These are phyloP conservation scores for Drosophila borborema DNA, from an alignment of 2,888 invertebrate species.

Conservation along the genomic window DNA sequence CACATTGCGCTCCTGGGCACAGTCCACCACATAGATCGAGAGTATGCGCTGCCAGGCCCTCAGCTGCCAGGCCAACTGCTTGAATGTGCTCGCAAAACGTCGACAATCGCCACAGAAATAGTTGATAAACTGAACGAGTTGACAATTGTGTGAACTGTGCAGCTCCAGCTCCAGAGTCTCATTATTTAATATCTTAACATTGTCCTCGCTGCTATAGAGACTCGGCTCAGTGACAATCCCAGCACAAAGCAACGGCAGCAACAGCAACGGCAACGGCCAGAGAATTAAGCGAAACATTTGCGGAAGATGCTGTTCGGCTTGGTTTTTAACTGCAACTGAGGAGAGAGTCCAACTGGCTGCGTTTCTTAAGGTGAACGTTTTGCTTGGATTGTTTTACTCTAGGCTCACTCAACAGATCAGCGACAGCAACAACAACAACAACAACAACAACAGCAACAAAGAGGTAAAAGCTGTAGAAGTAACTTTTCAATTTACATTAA, in stretches of 20 bases:
- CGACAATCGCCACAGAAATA: conserved; percentile 98
- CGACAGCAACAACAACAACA: background rate
- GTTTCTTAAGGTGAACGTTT: conserved; percentile 67
- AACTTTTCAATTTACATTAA: conserved; percentile 19
- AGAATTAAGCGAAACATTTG: conserved; percentile 42
- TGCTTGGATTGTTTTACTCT: conserved; percentile 33
- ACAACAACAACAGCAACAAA: conserved; percentile 1
- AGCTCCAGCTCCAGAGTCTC: conserved; percentile 28
- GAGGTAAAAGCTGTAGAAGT: conserved; percentile 7
- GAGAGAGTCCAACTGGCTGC: conserved; percentile 31
- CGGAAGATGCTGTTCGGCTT: conserved; percentile 53
- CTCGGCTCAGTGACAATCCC: conserved; percentile 31
- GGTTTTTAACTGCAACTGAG: conserved; percentile 59
- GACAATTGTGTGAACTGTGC: conserved; percentile 10
- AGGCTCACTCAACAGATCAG: conserved; percentile 18
- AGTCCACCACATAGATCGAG: conserved; percentile 51
- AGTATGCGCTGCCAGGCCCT: conserved; percentile 43
- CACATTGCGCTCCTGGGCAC: conserved; percentile 56
- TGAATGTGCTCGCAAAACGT: conserved; percentile 90
- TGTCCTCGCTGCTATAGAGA: conserved; percentile 52
- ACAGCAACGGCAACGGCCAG: conserved; percentile 21
- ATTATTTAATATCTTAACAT: conserved; percentile 40
- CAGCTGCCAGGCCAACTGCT: conserved; percentile 35
- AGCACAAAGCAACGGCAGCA: conserved; percentile 4
- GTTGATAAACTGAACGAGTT: conserved; percentile 93